phyloP scores from a whole-genome alignment of 2,888 invertebrate genomes.

The Neoitamus cyanurus region DNA sequence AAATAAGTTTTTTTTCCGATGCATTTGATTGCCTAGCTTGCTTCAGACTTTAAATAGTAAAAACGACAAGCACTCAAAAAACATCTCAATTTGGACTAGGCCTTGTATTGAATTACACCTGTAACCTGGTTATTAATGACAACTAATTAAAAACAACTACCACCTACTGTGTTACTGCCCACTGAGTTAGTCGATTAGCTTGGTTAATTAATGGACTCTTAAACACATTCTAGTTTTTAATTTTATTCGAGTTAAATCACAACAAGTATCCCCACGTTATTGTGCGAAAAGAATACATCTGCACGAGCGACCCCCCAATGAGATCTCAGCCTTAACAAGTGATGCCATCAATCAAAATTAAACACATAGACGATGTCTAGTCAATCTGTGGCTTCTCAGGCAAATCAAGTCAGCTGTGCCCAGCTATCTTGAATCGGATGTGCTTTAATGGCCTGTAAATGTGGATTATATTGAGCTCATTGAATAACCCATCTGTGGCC shows the following conservation, averaged over 20 bases:
- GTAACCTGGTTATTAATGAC: not conserved
- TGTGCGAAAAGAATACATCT: not conserved
- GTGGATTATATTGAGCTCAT: conserved; percentile 8
- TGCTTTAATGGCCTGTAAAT: not conserved
- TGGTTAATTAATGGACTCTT: not conserved
- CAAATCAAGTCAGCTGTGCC: not conserved
- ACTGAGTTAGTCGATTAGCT: not conserved
- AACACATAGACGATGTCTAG: not conserved
- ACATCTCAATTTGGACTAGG: not conserved
- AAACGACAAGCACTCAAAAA: too few species aligned
- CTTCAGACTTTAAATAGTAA: too few species aligned
- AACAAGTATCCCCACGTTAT: not conserved
- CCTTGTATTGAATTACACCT: not conserved
- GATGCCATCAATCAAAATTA: conserved; percentile 27
- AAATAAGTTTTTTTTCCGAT: not conserved
- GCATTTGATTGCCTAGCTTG: too few species aligned
- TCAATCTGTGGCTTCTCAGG: not conserved
- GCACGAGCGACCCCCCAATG: not conserved
- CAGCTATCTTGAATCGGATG: not conserved
- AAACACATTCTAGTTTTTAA: not conserved
- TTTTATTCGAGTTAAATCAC: not conserved
- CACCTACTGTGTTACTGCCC: not conserved
- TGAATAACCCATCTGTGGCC: not conserved
- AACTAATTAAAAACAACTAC: not conserved
- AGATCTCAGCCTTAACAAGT: not conserved